Base-by-base conservation (phyloP, 2,888 invertebrate genomes). In the Acanthosepion esculentum region DNA sequence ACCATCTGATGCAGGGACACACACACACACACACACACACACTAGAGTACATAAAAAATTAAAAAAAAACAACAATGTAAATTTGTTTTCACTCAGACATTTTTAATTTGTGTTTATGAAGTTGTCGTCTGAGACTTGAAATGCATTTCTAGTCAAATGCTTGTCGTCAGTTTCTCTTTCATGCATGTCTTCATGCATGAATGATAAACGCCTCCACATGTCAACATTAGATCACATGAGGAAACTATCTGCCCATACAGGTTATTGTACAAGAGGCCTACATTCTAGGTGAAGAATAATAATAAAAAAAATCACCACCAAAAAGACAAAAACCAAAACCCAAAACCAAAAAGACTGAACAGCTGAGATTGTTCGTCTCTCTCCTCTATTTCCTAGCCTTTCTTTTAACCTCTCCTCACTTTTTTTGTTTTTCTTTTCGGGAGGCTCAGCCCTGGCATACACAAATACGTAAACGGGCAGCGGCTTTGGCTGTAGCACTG, bases 241-340 rank as follows among this genome's bases (percentile, higher is more conserved):
- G 78, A 78, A 78, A 78, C 78, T 78, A 78, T 78, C 78, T 78
- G n/a, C 78, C 78, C 78, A 78, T 78, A 33, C 78, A 92, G 20
- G 48, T 48, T 50, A 92, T 92, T 50, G n/a, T 50, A 53, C 48
- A 53, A 92, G 53, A 33, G 15, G 15, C 48, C 48, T 48, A 53
- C 48, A 53, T 48, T 48, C 48, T 48, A 59, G 20, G 59, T 59
- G 20, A 20, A 59, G 1, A 23, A 59, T 23, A 6, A 59, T 23
- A 59, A 23, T 6, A 23, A 5, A 48, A 41, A 12, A 15, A n/a
- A 12, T 78, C 33, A 15, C 0, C 41, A 41, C 41, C 41, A 41
- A 41, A 41, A 41, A 41, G n/a, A n/a, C n/a, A 41, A 41, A 41
- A 41, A 41, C 41, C 0, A 41, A 41, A 41, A 41, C 41, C 41